Base-by-base conservation (phyloP, 1,140 invertebrate genomes). In the Drosophila bocqueti region DNA sequence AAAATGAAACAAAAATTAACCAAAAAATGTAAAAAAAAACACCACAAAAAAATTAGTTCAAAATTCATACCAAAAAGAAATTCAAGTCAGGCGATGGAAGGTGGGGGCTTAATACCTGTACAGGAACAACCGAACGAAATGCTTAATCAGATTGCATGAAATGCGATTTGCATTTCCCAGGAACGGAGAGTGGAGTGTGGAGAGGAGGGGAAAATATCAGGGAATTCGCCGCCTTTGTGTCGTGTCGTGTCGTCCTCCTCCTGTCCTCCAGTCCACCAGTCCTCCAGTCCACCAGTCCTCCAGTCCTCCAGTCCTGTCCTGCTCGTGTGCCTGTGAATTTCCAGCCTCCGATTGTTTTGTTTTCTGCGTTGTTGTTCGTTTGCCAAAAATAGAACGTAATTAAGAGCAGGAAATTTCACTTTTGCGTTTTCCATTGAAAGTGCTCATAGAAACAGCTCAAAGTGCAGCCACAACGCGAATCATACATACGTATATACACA, bases 371-470 rank as follows among this genome's bases (percentile, higher is more conserved):
- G 42, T 52, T 57, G 34, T 52, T 68, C 42, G 60, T 29, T 60
- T 79, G 49, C 64, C 64, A 60, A 71, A 71, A 69, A 81, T 81
- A 76, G 42, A 76, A 61, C 79, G 72, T 71, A 81, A 81, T 81
- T 81, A 81, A 61, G 60, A 71, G 64, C 72, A 69, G 72, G 59
- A 77, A 81, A 71, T 64, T 81, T 81, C 38, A 67, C 58, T 81
- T 76, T 74, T 62, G 40, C 43, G 60, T 54, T 75, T 81, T 81
- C 66, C 71, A 81, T 72, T 59, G 36, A 50, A 58, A 81, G 34
- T 64, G 52, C 46, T 18, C 45, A 58, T 58, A 57, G 50, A 47
- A 69, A 24, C 31, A 24, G 68, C 50, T 49, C 52, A 58, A 71
- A 72, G 50, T 72, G 68, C 65, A 72, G 21, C 21, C 47, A n/a